Evolutionary conservation across 2,797 vertebrate genomes (phyloP), one percentile per base, ranked within the genome.

Genomic region (Choloepus didactylus): DNA sequence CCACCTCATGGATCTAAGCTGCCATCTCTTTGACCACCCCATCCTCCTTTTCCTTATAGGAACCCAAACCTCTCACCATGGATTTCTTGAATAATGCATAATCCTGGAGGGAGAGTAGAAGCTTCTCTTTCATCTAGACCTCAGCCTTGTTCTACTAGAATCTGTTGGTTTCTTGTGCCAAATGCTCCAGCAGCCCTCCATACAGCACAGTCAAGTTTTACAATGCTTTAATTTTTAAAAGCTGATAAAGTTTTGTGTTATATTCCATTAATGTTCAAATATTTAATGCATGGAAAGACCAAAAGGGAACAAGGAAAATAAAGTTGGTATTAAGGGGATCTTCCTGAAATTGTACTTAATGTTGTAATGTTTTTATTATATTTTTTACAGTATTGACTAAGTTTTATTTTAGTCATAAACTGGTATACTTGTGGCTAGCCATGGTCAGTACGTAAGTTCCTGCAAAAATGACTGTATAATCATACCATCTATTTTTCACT

Each of bases 71-170:
- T 95, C 99, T 98, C 73, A 97, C 93, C 81, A 99, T 98, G 64
- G 99, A 99, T 14, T 97, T 96, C 98, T 99, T 99, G 96, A 99
- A 99, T 96, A 15, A 98, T 69, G 99, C 98, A 41, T 98, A 99
- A 62, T 99, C 99, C 79, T 99, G 99, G 27, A 98, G 91, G 9
- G 99, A 98, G 91, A 99, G 94, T 54, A 99, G 96, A 97, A 99
- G 98, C 77, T 98, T 99, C 85, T 99, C 98, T 97, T 98, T 99
- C 90, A 99, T 97, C 92, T 99, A 99, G 16, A 98, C 97, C 25
- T 99, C 99, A 0, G 98, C 99, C 92, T 99, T 99, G 95, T 99
- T 99, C 59, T 99, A 99, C 99, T 99, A 99, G 98, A 99, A 99
- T 91, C 98, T 98, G 95, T 98, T 98, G 4, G 99, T 95, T 98